Conservation (phyloP, 2,113 vertebrate genomes). For the Muntiacus muntjak region DNA sequence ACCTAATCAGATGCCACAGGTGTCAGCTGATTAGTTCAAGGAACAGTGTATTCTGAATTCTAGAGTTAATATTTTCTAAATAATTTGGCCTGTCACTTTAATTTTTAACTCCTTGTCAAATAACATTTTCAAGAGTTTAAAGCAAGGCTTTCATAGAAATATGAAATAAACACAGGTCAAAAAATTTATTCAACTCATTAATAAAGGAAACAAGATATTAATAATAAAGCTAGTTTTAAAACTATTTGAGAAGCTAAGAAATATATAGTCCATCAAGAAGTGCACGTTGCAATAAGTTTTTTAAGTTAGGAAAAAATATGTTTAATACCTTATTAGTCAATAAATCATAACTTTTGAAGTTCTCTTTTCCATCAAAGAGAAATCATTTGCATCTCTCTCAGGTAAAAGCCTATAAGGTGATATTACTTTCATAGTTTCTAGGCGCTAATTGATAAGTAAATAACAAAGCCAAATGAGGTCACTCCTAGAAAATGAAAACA, state of each 20-base stretch:
- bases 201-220: neutral
- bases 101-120: neutral
- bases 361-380: neutral
- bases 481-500: neutral
- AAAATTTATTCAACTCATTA: neutral
- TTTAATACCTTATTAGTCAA: neutral
- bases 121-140: constrained; percentile 21
- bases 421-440: neutral
- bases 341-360: neutral
- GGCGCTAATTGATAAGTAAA: neutral
- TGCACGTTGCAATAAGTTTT: neutral
- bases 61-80: neutral
- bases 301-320: neutral
- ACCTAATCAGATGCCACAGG: neutral
- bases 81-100: neutral
- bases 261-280: neutral
- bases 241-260: neutral
- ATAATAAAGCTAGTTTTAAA: neutral
- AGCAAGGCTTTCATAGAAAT: neutral
- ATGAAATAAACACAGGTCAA: neutral
- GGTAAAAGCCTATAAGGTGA: neutral
- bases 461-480: neutral
- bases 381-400: neutral
- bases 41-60: neutral
- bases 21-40: neutral